These are phyloP conservation scores for Marisa cornuarietis DNA, from an alignment of 1,140 invertebrate genomes.

Conservation along the genomic window DNA sequence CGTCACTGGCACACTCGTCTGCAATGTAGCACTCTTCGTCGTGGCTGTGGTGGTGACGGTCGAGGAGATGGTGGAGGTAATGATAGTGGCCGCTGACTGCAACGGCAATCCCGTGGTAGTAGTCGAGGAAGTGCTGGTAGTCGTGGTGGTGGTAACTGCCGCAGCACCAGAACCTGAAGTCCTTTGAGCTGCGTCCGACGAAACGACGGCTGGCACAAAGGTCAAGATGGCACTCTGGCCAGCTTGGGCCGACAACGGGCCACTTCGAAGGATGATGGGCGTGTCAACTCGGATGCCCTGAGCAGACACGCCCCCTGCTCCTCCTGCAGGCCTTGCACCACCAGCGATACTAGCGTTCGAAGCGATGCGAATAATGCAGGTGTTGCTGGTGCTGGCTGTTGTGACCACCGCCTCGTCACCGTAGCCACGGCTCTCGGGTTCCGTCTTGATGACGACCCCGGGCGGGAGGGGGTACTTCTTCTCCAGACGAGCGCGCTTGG, in stretches of 20 bases:
- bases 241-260: too few species aligned
- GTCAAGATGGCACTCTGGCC: too few species aligned
- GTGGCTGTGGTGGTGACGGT: neutral
- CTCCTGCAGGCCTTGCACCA: neutral
- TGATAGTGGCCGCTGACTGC: neutral
- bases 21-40: neutral
- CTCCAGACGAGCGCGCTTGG: constrained; percentile 91
- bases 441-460: constrained; percentile 50
- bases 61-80: neutral
- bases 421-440: constrained; percentile 12
- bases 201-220: too few species aligned
- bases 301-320: neutral
- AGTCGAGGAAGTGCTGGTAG: neutral
- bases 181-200: too few species aligned
- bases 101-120: neutral
- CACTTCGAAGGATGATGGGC: too few species aligned
- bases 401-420: constrained; percentile 4
- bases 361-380: neutral
- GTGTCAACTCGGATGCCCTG: too few species aligned
- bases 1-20: neutral
- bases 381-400: neutral
- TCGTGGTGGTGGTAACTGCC: neutral
- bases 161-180: neutral
- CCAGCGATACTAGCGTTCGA: neutral
- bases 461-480: constrained; percentile 79